These are phyloP conservation scores for Chiridota heheva DNA, from an alignment of 35 echinoderm and acorn worm species.

Conservation along the genomic window DNA sequence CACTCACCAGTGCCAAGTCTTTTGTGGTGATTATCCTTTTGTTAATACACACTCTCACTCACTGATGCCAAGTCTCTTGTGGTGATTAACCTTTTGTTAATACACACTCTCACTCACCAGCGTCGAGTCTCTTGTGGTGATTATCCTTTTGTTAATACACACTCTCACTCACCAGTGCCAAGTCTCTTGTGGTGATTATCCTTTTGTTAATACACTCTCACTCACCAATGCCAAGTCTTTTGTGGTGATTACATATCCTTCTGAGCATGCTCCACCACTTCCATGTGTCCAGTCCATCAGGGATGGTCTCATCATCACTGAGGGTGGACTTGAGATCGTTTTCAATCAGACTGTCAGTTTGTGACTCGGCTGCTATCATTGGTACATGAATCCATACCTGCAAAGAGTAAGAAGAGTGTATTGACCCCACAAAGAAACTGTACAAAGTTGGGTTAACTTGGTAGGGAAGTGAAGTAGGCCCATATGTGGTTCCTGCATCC, in stretches of 20 bases:
- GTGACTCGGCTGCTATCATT: slow-evolving; percentile 45
- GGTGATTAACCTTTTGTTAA: too few species aligned
- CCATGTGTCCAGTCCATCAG: slow-evolving; percentile 56
- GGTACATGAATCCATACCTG: slow-evolving; percentile 98
- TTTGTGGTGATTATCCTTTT: too few species aligned
- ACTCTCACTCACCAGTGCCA: too few species aligned
- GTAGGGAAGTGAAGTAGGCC: too few species aligned
- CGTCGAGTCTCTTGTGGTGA: slow-evolving; percentile 77
- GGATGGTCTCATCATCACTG: background rate
- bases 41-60: background rate
- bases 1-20: too few species aligned
- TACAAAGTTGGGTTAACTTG: too few species aligned
- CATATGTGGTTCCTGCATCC: too few species aligned
- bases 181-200: too few species aligned
- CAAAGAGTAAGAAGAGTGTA: background rate
- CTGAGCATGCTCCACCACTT: slow-evolving; percentile 77
- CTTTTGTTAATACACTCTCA: background rate
- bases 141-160: too few species aligned
- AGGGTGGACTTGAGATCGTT: slow-evolving; percentile 46
- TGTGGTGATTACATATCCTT: slow-evolving; percentile 82
- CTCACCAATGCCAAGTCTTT: slow-evolving; percentile 80
- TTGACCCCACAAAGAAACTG: too few species aligned
- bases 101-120: slow-evolving; percentile 74
- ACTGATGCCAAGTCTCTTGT: background rate
- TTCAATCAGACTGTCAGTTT: slow-evolving; percentile 74